Base-by-base conservation (phyloP, 2,888 invertebrate genomes). In the Cynaeus angustus region DNA sequence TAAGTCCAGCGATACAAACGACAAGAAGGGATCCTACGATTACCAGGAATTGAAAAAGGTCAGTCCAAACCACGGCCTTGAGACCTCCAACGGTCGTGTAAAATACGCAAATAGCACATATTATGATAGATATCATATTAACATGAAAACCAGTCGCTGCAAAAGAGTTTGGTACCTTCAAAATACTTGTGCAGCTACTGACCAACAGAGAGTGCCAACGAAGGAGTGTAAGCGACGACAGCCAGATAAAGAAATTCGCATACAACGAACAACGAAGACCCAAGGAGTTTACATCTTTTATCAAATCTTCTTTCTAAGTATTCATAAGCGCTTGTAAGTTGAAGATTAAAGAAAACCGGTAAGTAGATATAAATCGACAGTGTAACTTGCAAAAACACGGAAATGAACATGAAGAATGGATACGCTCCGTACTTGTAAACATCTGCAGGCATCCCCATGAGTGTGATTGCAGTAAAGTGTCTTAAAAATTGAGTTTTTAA, bases 401-500 rank as follows among this genome's bases (percentile, higher is more conserved):
- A 84, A 5, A 89, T 70, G 30, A 83, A 78, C 37, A 85, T 82
- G 16, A 85, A 81, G 61, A 85, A 83, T 78, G 92, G 93, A 74
- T 90, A 89, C 0, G 90, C 90, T 3, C 94, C 94, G 80, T 89
- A 89, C 21, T 89, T 86, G 80, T 93, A 94, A 73, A 93, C 89
- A 80, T 94, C 93, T 0, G 92, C 89, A 0, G 94, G 93, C 5
- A 92, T 88, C 0, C 91, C 93, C 6, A 94, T 86, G 6, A 94
- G 83, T 0, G 92, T 92, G 52, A 93, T 90, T 41, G 92, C 92
- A 1, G 93, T 93, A 77, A 92, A 85, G 73, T 92, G 91, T 79
- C 92, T 93, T 83, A 48, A 85, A 61, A 3, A 28, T 1, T 13
- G n/a, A 28, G 13, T 52, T 9, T 10, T 10, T n/a, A 48, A 46